Evolutionary conservation across 2,113 vertebrate species (phyloP), one percentile per base, ranked within the genome.

Genomic region (Aldabrachelys gigantea): DNA sequence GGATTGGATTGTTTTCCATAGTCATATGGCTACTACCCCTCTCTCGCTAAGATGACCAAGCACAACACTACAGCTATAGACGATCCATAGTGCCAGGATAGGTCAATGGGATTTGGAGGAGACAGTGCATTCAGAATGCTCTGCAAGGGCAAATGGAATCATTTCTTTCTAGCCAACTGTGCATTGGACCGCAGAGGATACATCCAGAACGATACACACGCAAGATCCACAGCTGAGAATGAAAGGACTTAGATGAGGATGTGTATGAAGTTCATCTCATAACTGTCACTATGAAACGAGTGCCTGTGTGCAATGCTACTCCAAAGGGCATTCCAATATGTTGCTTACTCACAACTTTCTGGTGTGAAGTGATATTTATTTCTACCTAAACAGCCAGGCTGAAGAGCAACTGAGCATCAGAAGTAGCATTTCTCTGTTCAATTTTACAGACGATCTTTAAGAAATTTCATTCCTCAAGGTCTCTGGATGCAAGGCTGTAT

Each of bases 231-330:
- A 53, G 44, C 62, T 54, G 10, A 78, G 44, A 72, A 88, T n/a
- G 24, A 47, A 16, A 27, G 59, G 78, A 50, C 1, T 0, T 57
- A 22, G 38, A 17, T 0, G 3, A 5, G 21, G 8, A 8, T 6
- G 29, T 29, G 13, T 17, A 57, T 81, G 57, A 47, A n/a, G 3
- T 76, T 1, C 52, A 25, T 80, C 65, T 65, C 62, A 5, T 72
- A 38, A 22, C 27, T 31, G 10, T 0, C 31, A 24, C 6, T 5
- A 12, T 35, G 17, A 35, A 21, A 21, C 1, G 13, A 10, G 65
- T 0, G 0, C 21, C 52, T 35, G 62, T 27, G 27, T 91, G 69
- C 76, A n/a, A 47, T 21, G 41, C 0, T 7, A 11, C 31, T 54
- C 21, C 31, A 29, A 17, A 35, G 22, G 14, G 27, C 57, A 84